Percentiles rank a stretch among this genome's conserved stretches.
Evolutionary conservation across 30 jellyfish, hydroid and myxozoan species (phyloP).

Genomic region (Aurelia sp.): DNA sequence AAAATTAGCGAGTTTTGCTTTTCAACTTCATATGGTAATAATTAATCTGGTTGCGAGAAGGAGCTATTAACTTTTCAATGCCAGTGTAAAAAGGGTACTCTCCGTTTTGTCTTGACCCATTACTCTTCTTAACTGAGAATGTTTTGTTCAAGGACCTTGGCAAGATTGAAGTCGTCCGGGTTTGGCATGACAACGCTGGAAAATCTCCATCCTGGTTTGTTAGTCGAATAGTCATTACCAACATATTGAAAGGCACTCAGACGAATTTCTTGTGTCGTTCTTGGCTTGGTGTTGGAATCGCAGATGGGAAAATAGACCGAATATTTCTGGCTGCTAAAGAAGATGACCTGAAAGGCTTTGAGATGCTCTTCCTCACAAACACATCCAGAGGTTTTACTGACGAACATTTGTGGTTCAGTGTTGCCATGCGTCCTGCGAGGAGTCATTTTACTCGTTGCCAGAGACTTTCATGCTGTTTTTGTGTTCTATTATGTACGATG

Average conservation of each 20-base stretch:
- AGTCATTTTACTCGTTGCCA: conserved; percentile 83
- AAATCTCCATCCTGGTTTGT: conserved; percentile 80
- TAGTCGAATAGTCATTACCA: conserved; percentile 72
- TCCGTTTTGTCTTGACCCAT: too few relatives aligned
- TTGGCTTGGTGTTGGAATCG: conserved; percentile 71
- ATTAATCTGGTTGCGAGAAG: too few relatives aligned
- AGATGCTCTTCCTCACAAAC: conserved; percentile 62
- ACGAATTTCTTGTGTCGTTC: conserved; percentile 52
- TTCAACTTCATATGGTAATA: too few relatives aligned
- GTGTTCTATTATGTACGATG: conserved; percentile 78
- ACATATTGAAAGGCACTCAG: conserved; percentile 46
- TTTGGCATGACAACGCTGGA: conserved; percentile 86
- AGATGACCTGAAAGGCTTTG: conserved; percentile 53
- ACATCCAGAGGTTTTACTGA: conserved; percentile 81
- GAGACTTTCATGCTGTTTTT: conserved; percentile 82
- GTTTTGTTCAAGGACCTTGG: conserved; percentile 71
- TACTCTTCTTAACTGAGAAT: too few relatives aligned
- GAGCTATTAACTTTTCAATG: too few relatives aligned
- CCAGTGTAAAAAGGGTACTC: too few relatives aligned
- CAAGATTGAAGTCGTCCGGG: conserved; percentile 27
- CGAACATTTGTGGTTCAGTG: conserved; percentile 92
- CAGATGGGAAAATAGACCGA: conserved; percentile 50
- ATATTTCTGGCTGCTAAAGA: conserved; percentile 68
- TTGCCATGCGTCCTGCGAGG: conserved; percentile 72
- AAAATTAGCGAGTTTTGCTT: too few relatives aligned